These are phyloP conservation scores for Timema podura DNA, from an alignment of 2,888 invertebrate genomes.

Conservation along the genomic window DNA sequence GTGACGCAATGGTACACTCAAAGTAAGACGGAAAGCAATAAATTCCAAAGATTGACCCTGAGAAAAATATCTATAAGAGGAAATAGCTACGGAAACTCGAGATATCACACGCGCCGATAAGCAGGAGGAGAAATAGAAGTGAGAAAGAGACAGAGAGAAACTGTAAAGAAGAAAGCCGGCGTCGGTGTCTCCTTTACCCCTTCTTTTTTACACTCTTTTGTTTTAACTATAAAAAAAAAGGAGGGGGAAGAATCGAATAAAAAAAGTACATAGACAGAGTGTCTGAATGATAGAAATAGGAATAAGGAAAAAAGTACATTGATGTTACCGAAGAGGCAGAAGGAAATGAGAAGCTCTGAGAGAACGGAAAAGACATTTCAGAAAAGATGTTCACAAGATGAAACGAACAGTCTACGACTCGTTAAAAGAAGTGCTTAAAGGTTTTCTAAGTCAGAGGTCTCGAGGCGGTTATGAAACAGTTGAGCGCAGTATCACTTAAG, in stretches of 20 bases:
- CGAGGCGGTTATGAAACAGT: too few species aligned
- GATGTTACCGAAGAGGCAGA: conserved; percentile 20
- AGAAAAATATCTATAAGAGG: too few species aligned
- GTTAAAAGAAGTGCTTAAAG: too few species aligned
- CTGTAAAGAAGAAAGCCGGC: background rate
- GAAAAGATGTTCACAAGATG: conserved; percentile 13
- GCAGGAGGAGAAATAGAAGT: conserved; percentile 21
- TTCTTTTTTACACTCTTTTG: too few species aligned
- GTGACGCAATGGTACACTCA: background rate
- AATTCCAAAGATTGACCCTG: conserved; percentile 24
- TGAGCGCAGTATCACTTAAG: too few species aligned
- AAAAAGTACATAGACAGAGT: too few species aligned
- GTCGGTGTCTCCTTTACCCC: too few species aligned
- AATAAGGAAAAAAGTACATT: background rate
- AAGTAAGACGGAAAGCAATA: background rate
- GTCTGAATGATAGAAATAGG: too few species aligned
- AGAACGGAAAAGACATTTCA: conserved; percentile 20
- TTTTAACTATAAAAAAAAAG: too few species aligned
- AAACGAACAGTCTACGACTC: too few species aligned
- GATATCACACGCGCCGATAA: conserved; percentile 22
- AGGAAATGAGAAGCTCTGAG: conserved; percentile 14
- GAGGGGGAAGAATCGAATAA: too few species aligned
- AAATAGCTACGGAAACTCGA: conserved; percentile 24
- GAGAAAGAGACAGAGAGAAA: conserved; percentile 15
- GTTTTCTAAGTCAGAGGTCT: too few species aligned